A percentile compares a stretch with the other conserved stretches of the same genome.
phyloP scores from a whole-genome alignment of 2,797 vertebrate genomes.

The Poeciliopsis gracilis region DNA sequence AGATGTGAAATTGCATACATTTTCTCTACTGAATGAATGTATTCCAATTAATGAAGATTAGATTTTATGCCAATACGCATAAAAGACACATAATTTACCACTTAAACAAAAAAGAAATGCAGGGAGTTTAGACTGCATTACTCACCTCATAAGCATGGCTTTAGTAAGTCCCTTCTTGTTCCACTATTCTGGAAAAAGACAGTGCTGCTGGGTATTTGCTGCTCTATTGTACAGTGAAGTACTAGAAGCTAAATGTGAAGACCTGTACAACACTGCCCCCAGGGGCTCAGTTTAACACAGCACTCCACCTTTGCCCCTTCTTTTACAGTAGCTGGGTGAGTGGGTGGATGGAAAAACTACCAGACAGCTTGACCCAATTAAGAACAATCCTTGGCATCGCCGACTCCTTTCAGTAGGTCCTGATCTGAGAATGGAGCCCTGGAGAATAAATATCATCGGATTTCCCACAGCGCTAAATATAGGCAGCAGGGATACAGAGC shows the following conservation, averaged over 20 bases:
- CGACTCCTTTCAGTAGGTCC: constrained; percentile 44
- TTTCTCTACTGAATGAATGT: neutral
- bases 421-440: constrained; percentile 25
- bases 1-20: neutral
- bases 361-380: constrained; percentile 71
- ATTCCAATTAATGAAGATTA: neutral
- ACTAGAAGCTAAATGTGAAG: constrained; percentile 21
- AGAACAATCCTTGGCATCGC: constrained; percentile 42
- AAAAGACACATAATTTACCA: no score
- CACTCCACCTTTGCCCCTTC: constrained; percentile 41
- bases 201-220: constrained; percentile 6
- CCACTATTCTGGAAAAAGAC: constrained; percentile 17
- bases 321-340: constrained; percentile 35
- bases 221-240: constrained; percentile 1
- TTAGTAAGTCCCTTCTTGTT: constrained; percentile 17
- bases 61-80: neutral
- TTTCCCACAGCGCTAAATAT: constrained; percentile 45
- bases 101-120: neutral
- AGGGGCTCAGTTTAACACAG: constrained; percentile 50
- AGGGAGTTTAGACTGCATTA: neutral
- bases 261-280: constrained; percentile 74
- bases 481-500: constrained; percentile 29
- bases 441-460: constrained; percentile 44
- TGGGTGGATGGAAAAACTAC: constrained; percentile 56
- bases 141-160: neutral